phyloP scores from a whole-genome alignment of 1,140 invertebrate species.

The Anastrepha obliqua region DNA sequence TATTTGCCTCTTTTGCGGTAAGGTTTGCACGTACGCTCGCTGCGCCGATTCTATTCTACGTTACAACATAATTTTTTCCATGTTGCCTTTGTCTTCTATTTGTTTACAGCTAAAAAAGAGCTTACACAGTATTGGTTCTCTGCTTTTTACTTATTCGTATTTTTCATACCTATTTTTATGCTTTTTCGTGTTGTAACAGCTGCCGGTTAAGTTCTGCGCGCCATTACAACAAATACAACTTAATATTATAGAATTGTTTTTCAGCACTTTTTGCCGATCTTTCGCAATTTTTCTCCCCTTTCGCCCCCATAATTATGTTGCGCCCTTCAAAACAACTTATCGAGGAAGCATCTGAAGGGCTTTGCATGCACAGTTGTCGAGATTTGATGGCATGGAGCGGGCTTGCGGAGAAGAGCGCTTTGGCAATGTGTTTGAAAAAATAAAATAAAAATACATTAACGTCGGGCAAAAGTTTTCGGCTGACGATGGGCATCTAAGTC shows the following conservation, averaged over 20 bases:
- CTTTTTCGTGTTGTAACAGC: slow-evolving; percentile 41
- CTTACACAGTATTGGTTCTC: neutral
- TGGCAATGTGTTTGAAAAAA: slow-evolving; percentile 23
- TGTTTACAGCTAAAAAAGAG: slow-evolving; percentile 41
- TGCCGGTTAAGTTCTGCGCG: slow-evolving; percentile 4
- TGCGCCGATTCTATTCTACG: neutral
- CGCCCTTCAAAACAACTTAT: neutral
- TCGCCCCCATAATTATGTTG: neutral
- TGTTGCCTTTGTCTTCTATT: slow-evolving; percentile 20
- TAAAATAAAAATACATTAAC: neutral
- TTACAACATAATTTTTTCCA: slow-evolving; percentile 50
- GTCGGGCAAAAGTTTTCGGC: slow-evolving; percentile 14
- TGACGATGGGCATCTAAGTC: slow-evolving; percentile 12
- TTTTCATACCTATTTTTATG: neutral
- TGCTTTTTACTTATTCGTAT: neutral
- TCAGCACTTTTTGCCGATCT: slow-evolving; percentile 11
- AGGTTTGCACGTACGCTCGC: neutral
- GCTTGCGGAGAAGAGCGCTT: neutral
- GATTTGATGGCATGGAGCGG: neutral
- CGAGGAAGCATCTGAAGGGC: slow-evolving; percentile 18
- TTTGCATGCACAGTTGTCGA: neutral
- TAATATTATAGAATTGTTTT: neutral
- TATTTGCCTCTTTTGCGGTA: neutral
- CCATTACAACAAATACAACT: slow-evolving; percentile 33
- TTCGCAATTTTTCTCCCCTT: slow-evolving; percentile 1